Percentiles rank a stretch among this genome's conserved stretches.
phyloP scores from a whole-genome alignment of 37 sponge, comb jelly and placozoan genomes.

The Amphimedon queenslandica region DNA sequence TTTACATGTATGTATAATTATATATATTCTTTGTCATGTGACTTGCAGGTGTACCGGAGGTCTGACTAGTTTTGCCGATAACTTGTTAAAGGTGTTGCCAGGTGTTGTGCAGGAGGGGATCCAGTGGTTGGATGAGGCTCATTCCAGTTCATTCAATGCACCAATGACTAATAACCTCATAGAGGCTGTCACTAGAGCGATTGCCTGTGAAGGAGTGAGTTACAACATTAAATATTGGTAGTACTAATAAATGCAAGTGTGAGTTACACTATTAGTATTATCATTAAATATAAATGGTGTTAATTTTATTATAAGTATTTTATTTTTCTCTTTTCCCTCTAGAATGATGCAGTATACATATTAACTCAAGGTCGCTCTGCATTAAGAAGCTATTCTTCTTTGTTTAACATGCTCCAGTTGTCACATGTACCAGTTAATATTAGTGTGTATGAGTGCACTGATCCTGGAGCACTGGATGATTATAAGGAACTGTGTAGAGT shows the following conservation, averaged over 20 bases:
- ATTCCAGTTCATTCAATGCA: conserved; percentile 16
- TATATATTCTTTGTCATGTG: conserved; percentile 4
- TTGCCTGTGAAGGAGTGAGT: conserved; percentile 11
- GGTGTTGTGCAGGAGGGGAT: conserved; percentile 26
- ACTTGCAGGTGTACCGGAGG: conserved; percentile 23
- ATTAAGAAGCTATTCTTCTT: conserved; percentile 18
- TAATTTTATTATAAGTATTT: too few relatives aligned
- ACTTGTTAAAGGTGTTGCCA: conserved; percentile 9
- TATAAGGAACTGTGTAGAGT: conserved; percentile 34
- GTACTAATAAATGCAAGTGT: too few relatives aligned
- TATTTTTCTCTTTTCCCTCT: not conserved
- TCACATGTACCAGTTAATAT: conserved; percentile 55
- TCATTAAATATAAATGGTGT: too few relatives aligned
- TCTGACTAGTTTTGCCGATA: conserved; percentile 18
- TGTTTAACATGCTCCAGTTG: conserved; percentile 23
- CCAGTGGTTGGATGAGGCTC: conserved; percentile 41
- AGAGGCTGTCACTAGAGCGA: conserved; percentile 32
- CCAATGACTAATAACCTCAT: conserved; percentile 12
- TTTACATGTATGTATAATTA: too few relatives aligned
- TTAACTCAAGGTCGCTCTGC: conserved; percentile 15
- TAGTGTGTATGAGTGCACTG: conserved; percentile 18
- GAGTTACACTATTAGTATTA: too few relatives aligned
- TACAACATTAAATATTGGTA: too few relatives aligned
- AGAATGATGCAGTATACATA: conserved; percentile 54
- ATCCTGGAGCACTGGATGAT: conserved; percentile 5